Evolutionary conservation across 2,113 vertebrate genomes (phyloP).

Genomic region (Danionella cerebrum): DNA sequence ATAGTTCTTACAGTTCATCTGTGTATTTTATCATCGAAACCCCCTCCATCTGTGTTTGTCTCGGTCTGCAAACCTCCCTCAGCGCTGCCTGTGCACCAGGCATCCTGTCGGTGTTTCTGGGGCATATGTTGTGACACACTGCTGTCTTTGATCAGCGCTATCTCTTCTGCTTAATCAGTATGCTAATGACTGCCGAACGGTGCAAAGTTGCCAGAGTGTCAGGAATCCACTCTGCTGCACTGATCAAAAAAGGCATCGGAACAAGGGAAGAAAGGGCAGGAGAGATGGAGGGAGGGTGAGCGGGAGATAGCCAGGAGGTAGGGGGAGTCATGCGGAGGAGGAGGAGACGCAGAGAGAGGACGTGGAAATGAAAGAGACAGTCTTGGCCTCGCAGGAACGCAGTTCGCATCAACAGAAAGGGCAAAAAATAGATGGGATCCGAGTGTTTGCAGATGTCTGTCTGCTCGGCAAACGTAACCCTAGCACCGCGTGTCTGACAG

Average conservation of each 20-base stretch:
- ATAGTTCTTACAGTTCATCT: background rate
- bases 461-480: constrained; percentile 11
- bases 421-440: constrained; percentile 19
- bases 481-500: constrained; percentile 9
- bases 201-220: constrained; percentile 34
- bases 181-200: constrained; percentile 32
- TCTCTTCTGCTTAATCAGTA: constrained; percentile 39
- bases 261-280: constrained; percentile 15
- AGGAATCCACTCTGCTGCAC: constrained; percentile 26
- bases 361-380: constrained; percentile 32
- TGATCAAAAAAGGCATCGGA: constrained; percentile 40
- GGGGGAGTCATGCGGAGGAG: constrained; percentile 14
- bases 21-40: background rate
- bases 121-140: constrained; percentile 28
- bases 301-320: constrained; percentile 18
- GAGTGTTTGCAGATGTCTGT: constrained; percentile 33
- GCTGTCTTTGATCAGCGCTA: constrained; percentile 35
- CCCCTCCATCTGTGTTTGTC: background rate
- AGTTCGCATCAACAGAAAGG: constrained; percentile 31
- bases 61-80: background rate
- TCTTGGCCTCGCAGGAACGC: constrained; percentile 27
- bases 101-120: constrained; percentile 17
- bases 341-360: constrained; percentile 24
- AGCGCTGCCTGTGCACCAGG: background rate
- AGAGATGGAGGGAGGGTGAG: background rate